A percentile compares a stretch with the other conserved stretches of the same genome.
Evolutionary conservation across 2,888 invertebrate species (phyloP).

Genomic region (Eudasyphora cyanicolor): DNA sequence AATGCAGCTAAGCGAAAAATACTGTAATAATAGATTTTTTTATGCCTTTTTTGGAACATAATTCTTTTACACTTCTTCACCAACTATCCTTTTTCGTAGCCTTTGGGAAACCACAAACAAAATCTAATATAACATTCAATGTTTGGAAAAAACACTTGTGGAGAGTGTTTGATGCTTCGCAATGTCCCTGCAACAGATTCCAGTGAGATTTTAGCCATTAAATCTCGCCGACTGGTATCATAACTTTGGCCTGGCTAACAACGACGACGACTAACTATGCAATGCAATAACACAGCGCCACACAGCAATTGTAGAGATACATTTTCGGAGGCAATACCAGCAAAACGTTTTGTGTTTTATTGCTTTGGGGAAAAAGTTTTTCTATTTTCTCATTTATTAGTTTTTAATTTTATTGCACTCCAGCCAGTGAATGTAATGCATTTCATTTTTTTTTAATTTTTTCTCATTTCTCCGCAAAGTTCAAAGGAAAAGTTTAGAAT

Average conservation of each 20-base stretch:
- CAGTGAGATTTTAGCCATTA: not conserved
- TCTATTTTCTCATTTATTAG: slow-evolving; percentile 50
- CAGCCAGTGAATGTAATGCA: not conserved
- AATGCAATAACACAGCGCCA: not conserved
- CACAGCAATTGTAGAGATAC: not conserved
- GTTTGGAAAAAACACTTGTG: slow-evolving; percentile 17
- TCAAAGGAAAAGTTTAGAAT: slow-evolving; percentile 16
- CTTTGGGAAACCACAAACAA: slow-evolving; percentile 1
- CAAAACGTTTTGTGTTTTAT: not conserved
- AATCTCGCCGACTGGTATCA: not conserved
- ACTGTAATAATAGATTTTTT: too few relatives aligned
- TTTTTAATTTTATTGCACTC: slow-evolving; percentile 56
- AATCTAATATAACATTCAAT: slow-evolving; percentile 27
- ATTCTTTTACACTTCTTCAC: too few relatives aligned
- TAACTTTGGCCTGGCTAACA: not conserved
- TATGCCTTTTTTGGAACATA: too few relatives aligned
- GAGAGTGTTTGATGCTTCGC: not conserved
- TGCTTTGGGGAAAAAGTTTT: slow-evolving; percentile 38
- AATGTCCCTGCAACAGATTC: not conserved
- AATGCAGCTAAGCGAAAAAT: too few relatives aligned
- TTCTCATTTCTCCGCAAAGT: not conserved
- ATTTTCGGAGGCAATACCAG: not conserved
- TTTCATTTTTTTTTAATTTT: not conserved
- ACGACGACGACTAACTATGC: not conserved
- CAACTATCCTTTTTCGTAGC: not conserved